Evolutionary conservation across 2,113 vertebrate species (phyloP).

Genomic region (Aegotheles bennettii): DNA sequence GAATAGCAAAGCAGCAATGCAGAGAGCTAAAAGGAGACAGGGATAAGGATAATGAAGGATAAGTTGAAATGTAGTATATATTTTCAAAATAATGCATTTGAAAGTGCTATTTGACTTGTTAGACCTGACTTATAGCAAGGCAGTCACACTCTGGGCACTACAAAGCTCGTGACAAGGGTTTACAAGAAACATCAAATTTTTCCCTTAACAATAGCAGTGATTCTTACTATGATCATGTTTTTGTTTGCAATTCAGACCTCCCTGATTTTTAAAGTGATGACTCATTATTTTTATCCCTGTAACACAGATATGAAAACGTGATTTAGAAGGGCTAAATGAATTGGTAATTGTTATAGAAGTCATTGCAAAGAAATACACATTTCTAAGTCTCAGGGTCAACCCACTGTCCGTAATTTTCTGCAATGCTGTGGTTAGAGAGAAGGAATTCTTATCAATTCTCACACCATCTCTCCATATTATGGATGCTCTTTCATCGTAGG

Average conservation of each 20-base stretch:
- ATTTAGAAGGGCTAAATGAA: background rate
- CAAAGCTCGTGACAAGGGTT: background rate
- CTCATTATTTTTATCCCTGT: background rate
- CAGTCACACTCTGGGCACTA: background rate
- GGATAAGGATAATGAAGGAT: background rate
- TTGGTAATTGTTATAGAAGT: background rate
- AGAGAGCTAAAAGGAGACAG: conserved; percentile 9
- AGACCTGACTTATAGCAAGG: background rate
- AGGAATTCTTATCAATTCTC: background rate
- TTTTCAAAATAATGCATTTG: conserved; percentile 30
- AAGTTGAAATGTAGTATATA: background rate
- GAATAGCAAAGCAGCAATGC: conserved; percentile 49
- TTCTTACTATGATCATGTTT: background rate
- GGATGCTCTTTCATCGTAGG: background rate
- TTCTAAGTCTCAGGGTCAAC: background rate
- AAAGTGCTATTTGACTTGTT: background rate
- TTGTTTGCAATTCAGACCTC: background rate
- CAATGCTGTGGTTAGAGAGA: background rate
- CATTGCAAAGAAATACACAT: background rate
- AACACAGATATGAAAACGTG: background rate
- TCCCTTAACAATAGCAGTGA: background rate
- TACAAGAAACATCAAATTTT: background rate
- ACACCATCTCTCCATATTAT: background rate
- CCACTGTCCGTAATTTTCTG: background rate
- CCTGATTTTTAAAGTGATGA: background rate